Conservation (phyloP, 2,113 vertebrate species). For the Upupa epops region DNA sequence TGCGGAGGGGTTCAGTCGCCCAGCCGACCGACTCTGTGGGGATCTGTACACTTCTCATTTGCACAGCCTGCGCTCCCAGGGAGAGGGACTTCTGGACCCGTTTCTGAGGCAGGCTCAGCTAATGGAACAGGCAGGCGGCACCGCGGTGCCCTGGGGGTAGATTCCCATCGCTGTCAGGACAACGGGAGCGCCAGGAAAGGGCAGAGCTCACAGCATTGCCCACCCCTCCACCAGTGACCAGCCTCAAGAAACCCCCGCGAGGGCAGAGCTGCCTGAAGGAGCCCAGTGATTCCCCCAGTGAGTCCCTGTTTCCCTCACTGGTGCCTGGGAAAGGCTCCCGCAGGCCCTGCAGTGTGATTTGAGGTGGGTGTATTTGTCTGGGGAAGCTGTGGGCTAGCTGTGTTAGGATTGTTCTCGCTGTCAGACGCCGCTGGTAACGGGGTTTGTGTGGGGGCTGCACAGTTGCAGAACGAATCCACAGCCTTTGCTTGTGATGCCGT, state of each 20-base stretch:
- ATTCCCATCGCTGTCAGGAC: background rate
- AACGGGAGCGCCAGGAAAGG: background rate
- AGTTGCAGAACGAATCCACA: too few species aligned
- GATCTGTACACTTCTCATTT: constrained; percentile 67
- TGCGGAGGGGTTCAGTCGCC: constrained; percentile 55
- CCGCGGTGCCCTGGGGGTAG: background rate
- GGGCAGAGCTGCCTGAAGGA: background rate
- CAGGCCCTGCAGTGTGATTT: fast-evolving
- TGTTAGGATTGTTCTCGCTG: too few species aligned
- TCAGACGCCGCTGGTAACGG: too few species aligned
- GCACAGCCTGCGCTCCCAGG: too few species aligned
- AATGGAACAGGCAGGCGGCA: background rate
- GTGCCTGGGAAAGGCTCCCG: background rate
- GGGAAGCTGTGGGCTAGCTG: too few species aligned
- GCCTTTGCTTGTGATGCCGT: too few species aligned
- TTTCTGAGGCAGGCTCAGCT: background rate
- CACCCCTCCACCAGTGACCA: background rate
- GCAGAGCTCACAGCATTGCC: background rate
- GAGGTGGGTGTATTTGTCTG: background rate
- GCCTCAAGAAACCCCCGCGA: fast-evolving
- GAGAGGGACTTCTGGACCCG: too few species aligned
- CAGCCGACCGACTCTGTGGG: constrained; percentile 55
- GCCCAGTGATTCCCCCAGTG: background rate
- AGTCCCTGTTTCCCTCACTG: fast-evolving
- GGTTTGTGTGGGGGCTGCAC: too few species aligned